These are phyloP conservation scores for Drosophila ogumai DNA, from an alignment of 1,140 invertebrate species.

Conservation along the genomic window DNA sequence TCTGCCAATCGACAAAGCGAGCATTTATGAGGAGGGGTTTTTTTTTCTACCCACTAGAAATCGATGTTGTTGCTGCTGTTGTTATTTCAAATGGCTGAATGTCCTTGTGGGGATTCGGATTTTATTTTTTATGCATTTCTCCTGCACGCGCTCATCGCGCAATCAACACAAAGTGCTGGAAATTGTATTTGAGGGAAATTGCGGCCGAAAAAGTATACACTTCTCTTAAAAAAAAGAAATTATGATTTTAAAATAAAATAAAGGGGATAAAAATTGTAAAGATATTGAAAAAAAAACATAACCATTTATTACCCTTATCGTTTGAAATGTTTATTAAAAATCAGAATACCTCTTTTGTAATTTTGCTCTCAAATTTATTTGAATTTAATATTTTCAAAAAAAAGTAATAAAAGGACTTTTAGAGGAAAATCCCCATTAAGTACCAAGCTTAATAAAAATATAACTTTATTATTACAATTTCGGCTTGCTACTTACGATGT, in stretches of 20 bases:
- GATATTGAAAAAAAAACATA: not conserved
- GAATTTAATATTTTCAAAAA: not conserved
- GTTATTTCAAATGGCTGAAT: slow-evolving; percentile 12
- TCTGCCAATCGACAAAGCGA: slow-evolving; percentile 32
- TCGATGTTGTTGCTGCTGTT: slow-evolving; percentile 12
- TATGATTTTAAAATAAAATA: not conserved
- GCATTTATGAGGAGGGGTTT: slow-evolving; percentile 13
- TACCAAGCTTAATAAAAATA: slow-evolving; percentile 4
- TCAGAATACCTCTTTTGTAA: no score
- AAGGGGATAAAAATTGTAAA: not conserved
- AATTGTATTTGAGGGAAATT: slow-evolving; percentile 5
- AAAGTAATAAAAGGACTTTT: not conserved
- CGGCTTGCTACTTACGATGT: not conserved
- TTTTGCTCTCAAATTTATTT: not conserved
- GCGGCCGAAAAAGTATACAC: not conserved
- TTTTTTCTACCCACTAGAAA: not conserved
- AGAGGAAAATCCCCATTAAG: not conserved
- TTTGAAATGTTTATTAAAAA: no score
- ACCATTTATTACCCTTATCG: not conserved
- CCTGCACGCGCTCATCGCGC: slow-evolving; percentile 13
- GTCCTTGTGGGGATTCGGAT: slow-evolving; percentile 25
- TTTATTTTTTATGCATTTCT: slow-evolving; percentile 15
- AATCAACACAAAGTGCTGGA: slow-evolving; percentile 34
- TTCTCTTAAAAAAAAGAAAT: not conserved
- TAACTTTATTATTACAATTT: slow-evolving; percentile 8